Evolutionary conservation across 2,113 vertebrate species (phyloP), one percentile per base, ranked within the genome.

Genomic region (mouse (Mus musculus)): DNA sequence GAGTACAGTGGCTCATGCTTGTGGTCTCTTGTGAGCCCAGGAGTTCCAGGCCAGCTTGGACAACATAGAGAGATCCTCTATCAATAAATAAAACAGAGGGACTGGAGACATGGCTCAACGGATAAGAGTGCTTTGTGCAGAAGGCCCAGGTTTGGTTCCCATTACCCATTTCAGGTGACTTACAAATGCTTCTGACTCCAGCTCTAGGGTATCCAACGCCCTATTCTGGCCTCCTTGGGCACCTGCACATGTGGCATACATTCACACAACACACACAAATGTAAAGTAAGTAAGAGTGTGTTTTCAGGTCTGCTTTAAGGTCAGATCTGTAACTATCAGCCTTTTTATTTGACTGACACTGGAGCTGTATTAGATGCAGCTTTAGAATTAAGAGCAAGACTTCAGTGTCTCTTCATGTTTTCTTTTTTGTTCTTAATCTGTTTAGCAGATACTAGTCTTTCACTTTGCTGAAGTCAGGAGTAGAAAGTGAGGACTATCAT

Each of bases 331-430:
- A 56, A 28, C 13, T 26, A 14, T 88, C 54, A 33, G n/a, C 9
- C 71, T 75, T 89, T 89, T 59, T 46, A 46, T 73, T 42, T 73
- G 36, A n/a, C 46, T 72, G 86, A 39, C n/a, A 72, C n/a, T 72
- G 30, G 36, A 20, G 69, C 14, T 5, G 3, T 71, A 10, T 73
- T 73, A 73, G 24, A 56, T 28, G 19, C 20, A 26, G 36, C 93
- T 97, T 33, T 39, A 92, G 46, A 88, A 88, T 91, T 72, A 85
- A 80, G 93, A 65, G 14, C 33, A 92, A 39, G 65, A 28, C 88
- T 92, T 36, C 33, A 56, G 1, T 33, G 81, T 76, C 14, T 89
- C n/a, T 82, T 72, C 12, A 7, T 82, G 54, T 56, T 56, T 88
- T 42, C 30, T 61, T 56, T 88, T 75, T 78, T 87, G 5, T 39